A percentile compares a stretch with the other conserved stretches of the same genome.
Evolutionary conservation across 2,797 vertebrate genomes (phyloP).

Genomic region (Gouania willdenowi): DNA sequence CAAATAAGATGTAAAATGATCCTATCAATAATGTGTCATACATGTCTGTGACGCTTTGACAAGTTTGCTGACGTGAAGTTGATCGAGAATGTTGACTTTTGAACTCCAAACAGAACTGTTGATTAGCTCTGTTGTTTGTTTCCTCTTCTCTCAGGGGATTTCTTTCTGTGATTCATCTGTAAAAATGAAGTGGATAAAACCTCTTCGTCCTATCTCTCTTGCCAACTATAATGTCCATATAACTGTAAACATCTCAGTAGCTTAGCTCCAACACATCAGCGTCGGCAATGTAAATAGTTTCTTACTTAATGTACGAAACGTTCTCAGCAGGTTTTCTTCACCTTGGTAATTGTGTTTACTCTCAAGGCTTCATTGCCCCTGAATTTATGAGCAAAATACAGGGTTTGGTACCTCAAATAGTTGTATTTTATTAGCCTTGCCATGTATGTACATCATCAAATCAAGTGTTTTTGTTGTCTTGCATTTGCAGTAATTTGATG

Average conservation of each 20-base stretch:
- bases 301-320: slow-evolving; percentile 4
- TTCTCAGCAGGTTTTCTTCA: slow-evolving; percentile 10
- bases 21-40: no score
- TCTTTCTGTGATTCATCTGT: slow-evolving; percentile 28
- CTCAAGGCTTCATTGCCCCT: slow-evolving; percentile 6
- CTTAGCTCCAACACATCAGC: slow-evolving; percentile 26
- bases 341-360: slow-evolving; percentile 4
- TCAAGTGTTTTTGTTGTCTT: slow-evolving; percentile 10
- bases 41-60: no score
- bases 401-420: slow-evolving; percentile 30
- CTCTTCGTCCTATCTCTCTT: background rate
- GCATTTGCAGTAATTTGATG: slow-evolving; percentile 21
- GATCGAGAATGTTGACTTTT: no score
- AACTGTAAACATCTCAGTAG: slow-evolving; percentile 32
- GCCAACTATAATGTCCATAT: background rate
- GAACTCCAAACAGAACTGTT: background rate
- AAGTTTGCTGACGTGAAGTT: no score
- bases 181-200: slow-evolving; percentile 21
- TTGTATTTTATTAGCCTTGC: slow-evolving; percentile 33
- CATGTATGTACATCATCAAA: slow-evolving; percentile 18
- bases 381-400: slow-evolving; percentile 18
- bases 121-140: slow-evolving; percentile 9
- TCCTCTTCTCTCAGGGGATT: slow-evolving; percentile 61
- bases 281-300: slow-evolving; percentile 30
- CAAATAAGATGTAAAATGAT: no score